Base-by-base conservation (phyloP, 2,888 invertebrate genomes). In the Candidula unifasciata region DNA sequence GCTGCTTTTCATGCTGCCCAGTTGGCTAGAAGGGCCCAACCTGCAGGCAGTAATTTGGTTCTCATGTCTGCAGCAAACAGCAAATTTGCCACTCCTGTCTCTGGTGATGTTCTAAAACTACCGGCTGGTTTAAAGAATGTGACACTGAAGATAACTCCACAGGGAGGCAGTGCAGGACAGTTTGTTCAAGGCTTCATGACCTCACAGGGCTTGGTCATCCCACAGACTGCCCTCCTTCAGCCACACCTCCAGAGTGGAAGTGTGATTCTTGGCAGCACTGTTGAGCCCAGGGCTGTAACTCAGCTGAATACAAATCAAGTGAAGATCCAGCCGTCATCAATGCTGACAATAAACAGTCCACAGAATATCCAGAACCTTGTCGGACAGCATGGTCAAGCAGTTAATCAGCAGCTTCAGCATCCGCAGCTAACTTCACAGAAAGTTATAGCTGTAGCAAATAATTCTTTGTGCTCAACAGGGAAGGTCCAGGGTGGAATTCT, bases 171-270 rank as follows among this genome's bases (percentile, higher is more conserved):
- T 3, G 44, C 81, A 33, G 80, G 82, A 3, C 79, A 76, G 64
- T 57, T 86, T 57, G 82, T 81, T 3, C 87, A 87, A 74, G 80
- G 86, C n/a, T 80, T 60, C 52, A 68, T 86, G 68, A 83, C 86
- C n/a, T 74, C 87, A 0, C 54, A 80, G 54, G 87, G 86, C 0
- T 35, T 85, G 21, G 81, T 86, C 44, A 79, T 86, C 64, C 83
- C 84, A 18, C 86, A 86, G 66, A 18, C 78, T 21, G 82, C 85
- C 54, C 81, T 85, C 37, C 35, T 85, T 21, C 85, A 76, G 60
- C 81, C 66, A 33, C 52, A 33, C 33, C 76, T 57, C 37, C 73
- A 35, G n/a, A n/a, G 52, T 24, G 33, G 73, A 27, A 79, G 16
- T 52, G 71, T 77, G 16, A 64, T 85, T 21, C 30, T 81, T 13